Evolutionary conservation across 2,113 vertebrate genomes (phyloP), one percentile per base, ranked within the genome.

Genomic region (Cyanoderma ruficeps): DNA sequence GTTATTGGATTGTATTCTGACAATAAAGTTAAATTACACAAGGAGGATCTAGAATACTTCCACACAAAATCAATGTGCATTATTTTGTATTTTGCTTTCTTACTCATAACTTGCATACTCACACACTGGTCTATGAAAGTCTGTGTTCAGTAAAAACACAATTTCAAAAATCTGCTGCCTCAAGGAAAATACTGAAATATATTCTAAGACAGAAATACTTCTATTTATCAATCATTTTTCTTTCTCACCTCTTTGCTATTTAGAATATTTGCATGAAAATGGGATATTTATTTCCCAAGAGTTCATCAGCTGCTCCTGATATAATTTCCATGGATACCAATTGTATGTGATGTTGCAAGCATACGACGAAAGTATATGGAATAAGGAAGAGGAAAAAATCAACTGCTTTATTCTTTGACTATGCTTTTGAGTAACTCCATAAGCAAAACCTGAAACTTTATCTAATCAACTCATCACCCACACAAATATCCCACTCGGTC

Each of bases 231-330:
- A 88, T 79, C 78, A 78, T 84, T 97, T 90, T 96, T 90, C 79
- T 95, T 90, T 52, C 83, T 87, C 57, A 90, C 76, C 83, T 90
- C 88, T 83, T 94, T 92, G 76, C 69, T 96, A 49, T 96, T 97
- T 94, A 96, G 83, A 93, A 87, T 94, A 95, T 96, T 93, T 96
- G 88, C 94, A 96, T 97, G 71, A 96, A 95, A 96, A 97, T 93
- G 61, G 83, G 86, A 83, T 87, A 77, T 96, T 96, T 97, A 96
- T 95, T 97, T 95, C 94, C 88, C 92, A 93, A 72, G 94, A 93
- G 93, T 96, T 96, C 88, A 64, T 95, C 96, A 92, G 85, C 76
- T 83, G 68, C 69, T 93, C 49, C 79, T 93, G 85, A 76, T 88
- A 88, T 94, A 89, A 97, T 96, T 96, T 95, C 95, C 96, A 96